Base-by-base conservation (phyloP, 1,140 invertebrate species). In the Drosophila leontia region DNA sequence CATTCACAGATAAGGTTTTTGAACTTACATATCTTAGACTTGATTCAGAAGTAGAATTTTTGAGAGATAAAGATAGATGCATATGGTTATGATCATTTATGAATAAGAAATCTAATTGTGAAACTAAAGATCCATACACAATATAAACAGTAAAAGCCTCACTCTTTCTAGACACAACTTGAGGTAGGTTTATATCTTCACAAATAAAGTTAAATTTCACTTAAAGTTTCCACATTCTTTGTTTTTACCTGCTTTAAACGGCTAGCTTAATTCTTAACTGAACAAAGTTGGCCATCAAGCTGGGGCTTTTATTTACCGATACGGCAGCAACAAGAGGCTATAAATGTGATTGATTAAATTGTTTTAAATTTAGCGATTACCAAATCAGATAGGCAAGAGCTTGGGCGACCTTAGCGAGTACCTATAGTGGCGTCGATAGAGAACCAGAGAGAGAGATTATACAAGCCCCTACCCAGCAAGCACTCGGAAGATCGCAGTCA, bases 341-440 rank as follows among this genome's bases (percentile, higher is more conserved):
- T 64, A 58, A 76, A 45, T 29, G 34, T 41, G 72, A 59, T 45
- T 56, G 63, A 87, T 87, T 80, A 74, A 64, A 61, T 44, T 35
- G 59, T 61, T 61, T 75, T 87, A 87, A 74, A 67, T 71, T 63
- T 75, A 80, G 61, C 64, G 84, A 88, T 83, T 83, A 80, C 80
- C 51, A 55, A 75, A 75, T 59, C 50, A 39, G 68, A 77, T 78
- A 59, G 17, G 41, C 15, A 45, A 47, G 56, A 39, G 42, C 44
- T 26, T 7, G n/a, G n/a, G 23, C 68, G 47, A 51, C 68, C 70
- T 62, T 74, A 70, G 65, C 23, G 34, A 70, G 19, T 74, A 65
- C 58, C 17, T 48, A 55, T 57, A 51, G 48, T 17, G 19, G 39
- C 57, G 41, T 60, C 39, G 41, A 45, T 41, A 47, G 37, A 67